Evolutionary conservation across 2,888 invertebrate genomes (phyloP), one percentile per base, ranked within the genome.

Genomic region (Metopia argyrocephala): DNA sequence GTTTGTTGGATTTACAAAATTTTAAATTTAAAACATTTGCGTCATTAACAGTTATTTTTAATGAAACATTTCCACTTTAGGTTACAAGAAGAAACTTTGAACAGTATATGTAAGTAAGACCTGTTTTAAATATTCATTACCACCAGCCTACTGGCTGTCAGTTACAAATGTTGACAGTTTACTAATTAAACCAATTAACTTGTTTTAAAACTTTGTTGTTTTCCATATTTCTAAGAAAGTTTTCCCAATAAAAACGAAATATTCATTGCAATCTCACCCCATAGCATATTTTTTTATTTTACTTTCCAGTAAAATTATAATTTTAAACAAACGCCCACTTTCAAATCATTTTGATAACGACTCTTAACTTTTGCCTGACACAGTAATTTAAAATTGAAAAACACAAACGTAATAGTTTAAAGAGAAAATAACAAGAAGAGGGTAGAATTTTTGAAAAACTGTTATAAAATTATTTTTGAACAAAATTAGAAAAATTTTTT

Each of bases 121-220:
- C n/a, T n/a, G n/a, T n/a, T n/a, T n/a, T n/a, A n/a, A n/a, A 21
- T 7, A 12, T 15, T 1, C 12, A 12, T 0, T 15, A 15, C 54
- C 20, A 54, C 25, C 54, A 15, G 15, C n/a, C 7, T 18, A 18
- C 28, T 50, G 50, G 48, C 23, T 73, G 78, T 64, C 73, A 78
- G 20, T 73, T 78, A 57, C 68, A 73, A 64, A 56, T 64, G 73
- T 50, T 73, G 73, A 78, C 78, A 78, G 68, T 73, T 68, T 50
- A 48, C 62, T 57, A 68, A 78, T 73, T 73, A 78, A 20, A 73
- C 45, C 73, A 73, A 78, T 73, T 73, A 73, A 25, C 56, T 68
- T 57, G 50, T 73, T 78, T 73, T 50, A 73, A 68, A 73, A 50
- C 46, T 62, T 54, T n/a, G n/a, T n/a, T n/a, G n/a, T n/a, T 38